These are phyloP conservation scores for Macrotis lagotis DNA, from an alignment of 2,113 vertebrate species.

Conservation along the genomic window DNA sequence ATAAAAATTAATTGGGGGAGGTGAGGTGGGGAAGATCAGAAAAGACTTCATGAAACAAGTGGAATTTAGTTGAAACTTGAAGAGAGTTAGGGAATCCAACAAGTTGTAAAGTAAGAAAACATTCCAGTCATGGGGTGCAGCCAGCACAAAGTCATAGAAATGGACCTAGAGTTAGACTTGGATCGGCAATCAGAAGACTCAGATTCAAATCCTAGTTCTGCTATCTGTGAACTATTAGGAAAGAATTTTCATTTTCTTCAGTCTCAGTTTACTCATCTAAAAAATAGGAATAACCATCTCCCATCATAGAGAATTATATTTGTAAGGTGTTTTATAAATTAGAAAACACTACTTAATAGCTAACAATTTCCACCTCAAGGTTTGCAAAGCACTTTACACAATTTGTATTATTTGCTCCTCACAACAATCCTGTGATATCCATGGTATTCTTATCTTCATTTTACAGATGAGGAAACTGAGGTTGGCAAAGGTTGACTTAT, in stretches of 20 bases:
- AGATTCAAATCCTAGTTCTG: background rate
- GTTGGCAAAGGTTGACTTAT: background rate
- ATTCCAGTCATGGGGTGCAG: background rate
- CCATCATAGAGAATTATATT: background rate
- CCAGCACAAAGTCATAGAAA: no score
- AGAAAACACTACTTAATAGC: background rate
- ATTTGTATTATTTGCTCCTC: no score
- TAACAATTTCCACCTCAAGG: background rate
- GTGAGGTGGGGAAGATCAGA: background rate
- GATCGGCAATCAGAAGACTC: background rate
- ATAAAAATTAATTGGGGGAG: background rate
- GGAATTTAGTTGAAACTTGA: background rate
- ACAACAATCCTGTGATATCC: background rate
- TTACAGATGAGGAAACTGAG: background rate
- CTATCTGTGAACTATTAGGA: background rate
- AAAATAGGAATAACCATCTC: background rate
- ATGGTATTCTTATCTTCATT: background rate
- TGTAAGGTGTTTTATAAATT: background rate
- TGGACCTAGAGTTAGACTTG: background rate
- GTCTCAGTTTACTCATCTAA: background rate
- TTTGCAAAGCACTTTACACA: background rate
- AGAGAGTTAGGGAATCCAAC: background rate
- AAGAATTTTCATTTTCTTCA: background rate
- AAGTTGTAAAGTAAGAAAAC: background rate
- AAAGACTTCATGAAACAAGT: background rate